These are phyloP conservation scores for Grus americana DNA, from an alignment of 2,113 vertebrate species.

Conservation along the genomic window DNA sequence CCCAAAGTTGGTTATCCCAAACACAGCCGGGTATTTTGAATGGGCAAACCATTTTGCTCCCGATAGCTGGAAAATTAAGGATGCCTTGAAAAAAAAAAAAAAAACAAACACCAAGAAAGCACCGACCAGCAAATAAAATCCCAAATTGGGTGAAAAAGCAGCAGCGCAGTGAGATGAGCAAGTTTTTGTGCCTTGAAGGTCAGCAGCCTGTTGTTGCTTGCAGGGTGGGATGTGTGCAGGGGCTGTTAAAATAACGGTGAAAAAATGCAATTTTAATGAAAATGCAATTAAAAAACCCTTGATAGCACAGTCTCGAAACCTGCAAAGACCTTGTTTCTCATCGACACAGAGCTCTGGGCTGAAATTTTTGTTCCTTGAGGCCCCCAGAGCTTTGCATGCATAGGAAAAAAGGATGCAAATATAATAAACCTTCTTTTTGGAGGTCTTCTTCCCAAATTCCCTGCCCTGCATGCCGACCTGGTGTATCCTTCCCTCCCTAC, in stretches of 20 bases:
- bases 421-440: background rate
- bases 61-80: background rate
- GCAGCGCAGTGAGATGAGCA: rapidly evolving
- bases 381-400: rapidly evolving
- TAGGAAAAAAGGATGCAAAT: background rate
- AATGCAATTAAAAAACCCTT: rapidly evolving
- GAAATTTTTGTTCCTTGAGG: background rate
- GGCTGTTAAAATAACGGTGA: background rate
- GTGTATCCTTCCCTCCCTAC: background rate
- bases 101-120: background rate
- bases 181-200: background rate
- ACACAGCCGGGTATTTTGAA: background rate
- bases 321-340: background rate
- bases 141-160: background rate
- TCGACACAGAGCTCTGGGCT: rapidly evolving
- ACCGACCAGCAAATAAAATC: background rate
- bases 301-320: rapidly evolving
- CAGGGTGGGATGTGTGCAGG: too few relatives aligned
- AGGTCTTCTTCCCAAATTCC: background rate
- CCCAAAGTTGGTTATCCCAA: background rate
- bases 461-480: rapidly evolving
- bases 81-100: background rate
- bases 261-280: background rate
- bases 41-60: background rate
- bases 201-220: background rate